phyloP scores from a whole-genome alignment of 2,888 invertebrate genomes.

The Chironomus riparius region DNA sequence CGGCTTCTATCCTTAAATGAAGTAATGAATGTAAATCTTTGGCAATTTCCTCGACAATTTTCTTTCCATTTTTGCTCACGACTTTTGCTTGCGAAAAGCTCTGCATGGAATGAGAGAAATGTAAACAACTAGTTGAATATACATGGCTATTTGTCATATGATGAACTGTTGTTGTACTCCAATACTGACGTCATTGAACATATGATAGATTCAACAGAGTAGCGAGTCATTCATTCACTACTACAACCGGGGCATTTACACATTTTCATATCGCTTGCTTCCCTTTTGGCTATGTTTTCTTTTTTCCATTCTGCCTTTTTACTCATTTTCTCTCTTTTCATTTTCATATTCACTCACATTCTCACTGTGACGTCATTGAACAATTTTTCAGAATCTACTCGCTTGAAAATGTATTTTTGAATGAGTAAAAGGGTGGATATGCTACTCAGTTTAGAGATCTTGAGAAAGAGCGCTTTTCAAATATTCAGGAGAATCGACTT shows the following conservation, averaged over 20 bases:
- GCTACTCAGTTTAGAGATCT: too few relatives aligned
- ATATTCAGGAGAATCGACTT: too few relatives aligned
- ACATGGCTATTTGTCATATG: background rate
- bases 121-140: slow-evolving; percentile 3
- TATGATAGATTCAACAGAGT: background rate
- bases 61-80: slow-evolving; percentile 39
- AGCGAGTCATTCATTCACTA: slow-evolving; percentile 2
- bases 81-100: slow-evolving; percentile 38
- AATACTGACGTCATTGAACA: background rate
- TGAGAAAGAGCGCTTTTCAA: too few relatives aligned
- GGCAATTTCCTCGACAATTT: slow-evolving; percentile 43
- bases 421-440: too few relatives aligned
- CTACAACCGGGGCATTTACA: background rate
- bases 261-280: background rate
- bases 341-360: background rate
- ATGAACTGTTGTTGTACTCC: background rate
- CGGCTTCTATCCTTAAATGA: slow-evolving; percentile 42
- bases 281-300: background rate
- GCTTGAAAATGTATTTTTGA: too few relatives aligned
- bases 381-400: too few relatives aligned
- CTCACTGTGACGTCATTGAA: background rate
- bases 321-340: too few relatives aligned
- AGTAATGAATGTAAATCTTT: slow-evolving; percentile 43
- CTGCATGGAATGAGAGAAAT: slow-evolving; percentile 31
- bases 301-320: too few relatives aligned